Base-by-base conservation (phyloP, 2,113 vertebrate genomes). In the Alaudala cheleensis region DNA sequence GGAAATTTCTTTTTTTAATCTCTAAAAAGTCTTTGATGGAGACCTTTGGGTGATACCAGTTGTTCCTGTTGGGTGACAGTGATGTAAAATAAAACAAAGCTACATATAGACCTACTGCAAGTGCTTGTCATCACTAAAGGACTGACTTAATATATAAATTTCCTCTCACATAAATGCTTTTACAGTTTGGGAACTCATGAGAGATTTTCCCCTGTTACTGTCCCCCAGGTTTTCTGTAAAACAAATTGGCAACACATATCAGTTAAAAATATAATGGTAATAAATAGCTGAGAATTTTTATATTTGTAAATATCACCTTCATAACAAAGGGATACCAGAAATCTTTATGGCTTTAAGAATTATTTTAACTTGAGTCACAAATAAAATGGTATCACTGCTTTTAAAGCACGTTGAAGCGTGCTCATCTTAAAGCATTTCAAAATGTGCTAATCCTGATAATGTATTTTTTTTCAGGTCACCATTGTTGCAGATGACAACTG, bases 401-500 rank as follows among this genome's bases (percentile, higher is more conserved):
- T 83, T 45, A 79, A 93, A 88, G 25, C 33, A 34, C 25, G 4
- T 56, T 56, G 37, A 69, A 39, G 40, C 50, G 16, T 44, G 34
- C 15, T 61, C 14, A 49, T 37, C 34, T 60, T 66, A 37, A 54
- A 80, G 33, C 12, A 39, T 44, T 73, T 67, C 67, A 3, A 50
- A 56, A 21, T 50, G 14, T 65, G 33, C 29, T 96, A 29, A 88
- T 80, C 94, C 50, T 88, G 31, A 77, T 22, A 15, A 10, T 79
- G 20, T 86, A 3, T 49, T 54, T 95, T 94, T 94, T 81, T 94
- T 86, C 51, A 99, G 99, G 99, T 99, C 79, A 99, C 99, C 60
- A 99, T 99, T 95, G 92, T 98, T 18, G 99, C 99, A 53, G 99
- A 99, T 8, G 99, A 99, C 91, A 99, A 98, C 85, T 99, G 99